Evolutionary conservation across 2,797 vertebrate species (phyloP).

Genomic region (Protosalanx chinensis): DNA sequence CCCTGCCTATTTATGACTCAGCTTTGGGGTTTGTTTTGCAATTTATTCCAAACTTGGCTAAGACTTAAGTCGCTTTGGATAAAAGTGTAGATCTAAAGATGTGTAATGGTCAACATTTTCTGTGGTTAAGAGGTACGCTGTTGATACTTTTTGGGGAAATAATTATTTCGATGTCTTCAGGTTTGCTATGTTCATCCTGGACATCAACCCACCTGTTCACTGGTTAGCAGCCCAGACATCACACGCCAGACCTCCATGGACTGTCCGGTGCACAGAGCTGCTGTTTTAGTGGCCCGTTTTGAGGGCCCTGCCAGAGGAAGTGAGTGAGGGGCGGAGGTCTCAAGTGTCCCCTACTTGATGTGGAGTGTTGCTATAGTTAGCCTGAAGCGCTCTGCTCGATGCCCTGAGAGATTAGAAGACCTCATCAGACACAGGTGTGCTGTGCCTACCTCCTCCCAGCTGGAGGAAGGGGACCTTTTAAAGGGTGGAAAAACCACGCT

Average conservation of each 20-base stretch:
- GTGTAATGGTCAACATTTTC: not conserved
- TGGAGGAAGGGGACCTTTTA: conserved; percentile 34
- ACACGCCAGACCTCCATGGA: not conserved
- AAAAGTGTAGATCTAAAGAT: too few relatives aligned
- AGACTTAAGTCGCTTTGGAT: not conserved
- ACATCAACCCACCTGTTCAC: not conserved
- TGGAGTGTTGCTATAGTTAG: conserved; percentile 68
- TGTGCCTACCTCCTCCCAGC: conserved; percentile 8
- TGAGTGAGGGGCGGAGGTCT: conserved; percentile 58
- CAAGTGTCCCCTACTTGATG: conserved; percentile 65
- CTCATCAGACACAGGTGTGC: conserved; percentile 3
- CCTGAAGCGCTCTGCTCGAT: conserved; percentile 39
- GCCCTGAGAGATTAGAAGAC: conserved; percentile 45
- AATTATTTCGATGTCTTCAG: not conserved
- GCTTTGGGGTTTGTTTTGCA: conserved; percentile 23
- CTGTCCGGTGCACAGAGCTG: conserved; percentile 7
- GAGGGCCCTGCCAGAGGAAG: conserved; percentile 57
- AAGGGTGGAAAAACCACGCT: conserved; percentile 40
- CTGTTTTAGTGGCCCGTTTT: conserved; percentile 34
- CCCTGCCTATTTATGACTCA: conserved; percentile 1
- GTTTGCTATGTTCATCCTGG: not conserved
- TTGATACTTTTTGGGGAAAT: not conserved
- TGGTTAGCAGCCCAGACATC: not conserved
- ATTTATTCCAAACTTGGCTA: not conserved
- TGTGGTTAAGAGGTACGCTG: not conserved